These are phyloP conservation scores for Zapus hudsonius DNA, from an alignment of 2,113 vertebrate species.

Conservation along the genomic window DNA sequence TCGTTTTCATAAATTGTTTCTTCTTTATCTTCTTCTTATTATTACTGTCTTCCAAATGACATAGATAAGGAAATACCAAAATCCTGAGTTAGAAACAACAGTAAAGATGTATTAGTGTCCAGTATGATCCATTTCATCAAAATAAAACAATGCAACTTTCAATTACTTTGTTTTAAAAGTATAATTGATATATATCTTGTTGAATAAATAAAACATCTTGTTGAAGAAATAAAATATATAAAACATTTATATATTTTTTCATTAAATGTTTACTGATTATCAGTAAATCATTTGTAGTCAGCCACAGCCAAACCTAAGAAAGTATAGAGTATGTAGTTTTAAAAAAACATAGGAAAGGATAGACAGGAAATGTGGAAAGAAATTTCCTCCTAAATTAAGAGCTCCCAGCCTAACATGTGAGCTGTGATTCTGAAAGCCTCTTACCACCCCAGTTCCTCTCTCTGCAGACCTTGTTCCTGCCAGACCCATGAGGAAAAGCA, in stretches of 20 bases:
- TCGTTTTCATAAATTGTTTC: neutral
- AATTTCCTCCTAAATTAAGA: neutral
- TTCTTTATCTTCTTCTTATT: neutral
- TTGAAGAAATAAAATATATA: conserved; percentile 15
- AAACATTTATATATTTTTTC: neutral
- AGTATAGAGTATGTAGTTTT: neutral
- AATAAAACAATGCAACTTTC: neutral
- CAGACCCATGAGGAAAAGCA: neutral
- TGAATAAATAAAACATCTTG: no score
- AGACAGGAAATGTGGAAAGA: neutral
- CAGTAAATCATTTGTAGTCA: neutral
- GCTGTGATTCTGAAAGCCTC: neutral
- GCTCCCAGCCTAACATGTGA: neutral
- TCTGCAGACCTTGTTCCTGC: neutral
- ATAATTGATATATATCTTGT: neutral
- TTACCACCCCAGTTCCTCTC: neutral
- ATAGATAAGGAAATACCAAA: neutral
- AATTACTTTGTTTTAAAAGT: neutral
- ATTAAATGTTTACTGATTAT: conserved; percentile 12
- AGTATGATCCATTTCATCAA: neutral
- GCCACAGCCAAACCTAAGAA: neutral
- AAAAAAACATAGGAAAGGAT: neutral
- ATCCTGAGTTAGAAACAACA: neutral
- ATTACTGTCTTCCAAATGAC: neutral
- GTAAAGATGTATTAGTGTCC: no score